These are phyloP conservation scores for Glaucopsyche alexis DNA, from an alignment of 2,888 invertebrate genomes.

Conservation along the genomic window DNA sequence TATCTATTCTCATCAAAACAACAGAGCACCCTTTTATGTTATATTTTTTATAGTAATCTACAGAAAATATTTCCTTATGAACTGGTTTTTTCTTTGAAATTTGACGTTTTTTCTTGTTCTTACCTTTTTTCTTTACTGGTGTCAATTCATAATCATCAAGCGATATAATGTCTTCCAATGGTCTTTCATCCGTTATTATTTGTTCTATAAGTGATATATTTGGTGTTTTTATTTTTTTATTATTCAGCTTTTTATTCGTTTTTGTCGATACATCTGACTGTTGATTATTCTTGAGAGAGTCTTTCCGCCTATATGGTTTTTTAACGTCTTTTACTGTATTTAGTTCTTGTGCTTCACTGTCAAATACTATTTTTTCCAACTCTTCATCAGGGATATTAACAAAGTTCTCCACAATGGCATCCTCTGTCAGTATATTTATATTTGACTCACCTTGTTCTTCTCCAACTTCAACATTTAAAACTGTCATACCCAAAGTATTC, in stretches of 20 bases:
- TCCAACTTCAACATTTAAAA: slow-evolving; percentile 56
- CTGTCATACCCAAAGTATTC: slow-evolving; percentile 67
- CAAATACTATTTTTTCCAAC: slow-evolving; percentile 65
- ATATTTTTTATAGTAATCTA: slow-evolving; percentile 37
- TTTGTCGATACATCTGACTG: slow-evolving; percentile 52
- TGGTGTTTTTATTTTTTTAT: slow-evolving; percentile 55
- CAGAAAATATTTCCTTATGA: slow-evolving; percentile 41
- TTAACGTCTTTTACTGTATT: slow-evolving; percentile 44
- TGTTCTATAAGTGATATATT: slow-evolving; percentile 71
- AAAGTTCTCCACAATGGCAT: slow-evolving; percentile 63
- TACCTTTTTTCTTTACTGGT: slow-evolving; percentile 44
- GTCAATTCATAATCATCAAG: slow-evolving; percentile 60
- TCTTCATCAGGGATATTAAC: slow-evolving; percentile 68
- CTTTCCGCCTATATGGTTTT: slow-evolving; percentile 47
- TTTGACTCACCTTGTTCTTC: slow-evolving; percentile 43
- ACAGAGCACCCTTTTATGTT: slow-evolving; percentile 60
- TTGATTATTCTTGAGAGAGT: slow-evolving; percentile 44
- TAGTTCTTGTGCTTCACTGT: slow-evolving; percentile 47
- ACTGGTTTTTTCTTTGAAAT: slow-evolving; percentile 44
- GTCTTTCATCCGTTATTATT: slow-evolving; percentile 67
- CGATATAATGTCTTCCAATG: slow-evolving; percentile 68
- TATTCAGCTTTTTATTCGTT: slow-evolving; percentile 44
- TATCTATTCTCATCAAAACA: slow-evolving; percentile 51
- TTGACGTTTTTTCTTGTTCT: slow-evolving; percentile 43
- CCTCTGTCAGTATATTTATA: slow-evolving; percentile 46